These are phyloP conservation scores for Kryphioiulus occultus DNA, from an alignment of 2,888 invertebrate genomes.

Conservation along the genomic window DNA sequence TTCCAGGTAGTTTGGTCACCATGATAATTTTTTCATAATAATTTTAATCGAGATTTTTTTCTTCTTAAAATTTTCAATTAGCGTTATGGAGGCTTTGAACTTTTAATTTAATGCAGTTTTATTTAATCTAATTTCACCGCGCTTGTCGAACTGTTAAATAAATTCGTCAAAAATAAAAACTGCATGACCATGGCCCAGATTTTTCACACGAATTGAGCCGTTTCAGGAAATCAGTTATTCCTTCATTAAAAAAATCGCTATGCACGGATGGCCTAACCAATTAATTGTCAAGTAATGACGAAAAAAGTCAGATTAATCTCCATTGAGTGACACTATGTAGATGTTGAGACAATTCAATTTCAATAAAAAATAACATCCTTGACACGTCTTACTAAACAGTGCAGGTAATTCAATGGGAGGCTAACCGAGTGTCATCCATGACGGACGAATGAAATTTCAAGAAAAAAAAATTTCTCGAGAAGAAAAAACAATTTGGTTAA, in stretches of 20 bases:
- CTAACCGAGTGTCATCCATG: not conserved
- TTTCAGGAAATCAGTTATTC: conserved; percentile 8
- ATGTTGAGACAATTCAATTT: conserved; percentile 7
- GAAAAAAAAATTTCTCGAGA: not conserved
- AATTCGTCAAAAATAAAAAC: not conserved
- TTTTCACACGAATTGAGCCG: conserved; percentile 9
- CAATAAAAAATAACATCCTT: not conserved
- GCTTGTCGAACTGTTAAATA: not conserved
- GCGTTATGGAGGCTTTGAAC: not conserved
- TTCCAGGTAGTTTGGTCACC: too few species aligned
- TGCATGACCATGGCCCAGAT: conserved; percentile 24
- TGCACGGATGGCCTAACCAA: not conserved
- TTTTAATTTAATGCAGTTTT: not conserved
- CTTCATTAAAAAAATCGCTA: not conserved
- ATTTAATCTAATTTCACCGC: not conserved
- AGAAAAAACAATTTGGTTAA: not conserved
- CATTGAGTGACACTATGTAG: not conserved
- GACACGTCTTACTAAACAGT: not conserved
- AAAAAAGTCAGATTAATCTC: not conserved
- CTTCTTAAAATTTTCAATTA: not conserved
- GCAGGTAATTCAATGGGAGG: not conserved
- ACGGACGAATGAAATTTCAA: not conserved
- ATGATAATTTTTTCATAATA: too few species aligned
- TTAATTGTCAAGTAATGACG: not conserved
- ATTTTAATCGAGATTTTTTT: too few species aligned